A percentile compares a stretch with the other conserved stretches of the same genome.
These are phyloP conservation scores for Meghimatium bilineatum DNA, from an alignment of 2,888 invertebrate species.

Conservation along the genomic window DNA sequence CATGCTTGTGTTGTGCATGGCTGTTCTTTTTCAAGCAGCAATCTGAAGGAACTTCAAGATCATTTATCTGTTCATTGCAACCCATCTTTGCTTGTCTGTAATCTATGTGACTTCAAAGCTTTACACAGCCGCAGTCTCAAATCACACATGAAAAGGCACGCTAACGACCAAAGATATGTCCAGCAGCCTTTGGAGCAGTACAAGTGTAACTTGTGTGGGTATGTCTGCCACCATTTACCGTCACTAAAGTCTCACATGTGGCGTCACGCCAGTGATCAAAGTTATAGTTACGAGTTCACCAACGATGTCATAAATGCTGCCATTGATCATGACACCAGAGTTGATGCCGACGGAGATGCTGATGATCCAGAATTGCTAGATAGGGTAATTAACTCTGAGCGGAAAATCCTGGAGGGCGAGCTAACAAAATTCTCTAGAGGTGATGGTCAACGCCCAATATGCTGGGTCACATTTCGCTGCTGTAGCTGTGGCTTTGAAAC, in stretches of 20 bases:
- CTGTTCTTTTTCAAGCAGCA: conserved; percentile 43
- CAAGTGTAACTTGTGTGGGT: conserved; percentile 76
- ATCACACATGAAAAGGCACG: conserved; percentile 76
- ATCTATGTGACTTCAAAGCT: conserved; percentile 74
- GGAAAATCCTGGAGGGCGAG: conserved; percentile 55
- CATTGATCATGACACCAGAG: conserved; percentile 71
- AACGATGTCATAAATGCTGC: conserved; percentile 76
- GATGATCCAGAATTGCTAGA: conserved; percentile 57
- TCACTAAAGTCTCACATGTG: conserved; percentile 77
- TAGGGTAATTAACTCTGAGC: conserved; percentile 53
- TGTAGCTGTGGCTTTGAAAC: conserved; percentile 77
- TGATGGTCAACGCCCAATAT: conserved; percentile 56
- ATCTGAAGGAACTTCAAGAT: conserved; percentile 42
- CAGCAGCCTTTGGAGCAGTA: conserved; percentile 77
- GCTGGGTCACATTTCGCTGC: conserved; percentile 74
- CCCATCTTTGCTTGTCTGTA: conserved; percentile 61
- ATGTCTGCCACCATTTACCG: conserved; percentile 76
- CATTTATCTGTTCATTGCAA: conserved; percentile 48
- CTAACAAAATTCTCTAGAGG: conserved; percentile 49
- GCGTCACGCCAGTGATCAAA: conserved; percentile 75
- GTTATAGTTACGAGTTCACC: conserved; percentile 75
- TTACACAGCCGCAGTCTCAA: conserved; percentile 73
- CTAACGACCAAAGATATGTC: conserved; percentile 75
- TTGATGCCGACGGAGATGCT: conserved; percentile 55
- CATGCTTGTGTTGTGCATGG: conserved; percentile 45